Base-by-base conservation (phyloP, 2,888 invertebrate genomes). In the Resseliella maxima region DNA sequence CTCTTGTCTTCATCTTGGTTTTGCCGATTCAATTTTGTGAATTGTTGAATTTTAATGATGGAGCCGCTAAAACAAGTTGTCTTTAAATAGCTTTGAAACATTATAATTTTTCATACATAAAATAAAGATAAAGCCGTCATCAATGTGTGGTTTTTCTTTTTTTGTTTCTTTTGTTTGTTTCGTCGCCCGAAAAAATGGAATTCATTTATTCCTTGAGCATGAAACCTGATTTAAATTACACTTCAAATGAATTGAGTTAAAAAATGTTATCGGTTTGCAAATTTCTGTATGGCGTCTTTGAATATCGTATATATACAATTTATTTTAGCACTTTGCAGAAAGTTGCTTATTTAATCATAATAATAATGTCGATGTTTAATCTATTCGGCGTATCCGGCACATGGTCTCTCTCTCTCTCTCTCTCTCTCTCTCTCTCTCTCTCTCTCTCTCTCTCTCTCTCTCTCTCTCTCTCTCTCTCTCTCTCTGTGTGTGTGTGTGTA, bases 31-130 rank as follows among this genome's bases (percentile, higher is more conserved):
- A n/a, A n/a, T n/a, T n/a, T n/a, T n/a, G n/a, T n/a, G n/a, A n/a
- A n/a, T n/a, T n/a, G n/a, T 50, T 50, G 6, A 50, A 50, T 12
- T 27, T 15, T 15, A 72, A 31, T 15, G 72, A 72, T 31, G 18
- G 1, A 15, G 18, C 1, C 1, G 31, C n/a, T n/a, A 72, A 15
- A 72, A 72, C 72, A 72, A 31, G 72, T 72, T 72, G 72, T 72
- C 72, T 72, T 72, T 72, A 72, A 72, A 31, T 72, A 72, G 72
- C 72, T 31, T 72, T 10, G 31, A 72, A 72, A 31, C 72, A 12
- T 72, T 31, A 31, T 31, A 59, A 72, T 72, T 31, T 31, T 72
- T 72, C 18, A 72, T 35, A 31, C 24, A 59, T 59, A n/a, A 3
- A 15, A 59, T 0, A 1, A 0, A 3, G 59, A 24, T 59, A 59